Evolutionary conservation across 1,140 invertebrate species (phyloP), one percentile per base, ranked within the genome.

Genomic region (Mactra quadrangularis): DNA sequence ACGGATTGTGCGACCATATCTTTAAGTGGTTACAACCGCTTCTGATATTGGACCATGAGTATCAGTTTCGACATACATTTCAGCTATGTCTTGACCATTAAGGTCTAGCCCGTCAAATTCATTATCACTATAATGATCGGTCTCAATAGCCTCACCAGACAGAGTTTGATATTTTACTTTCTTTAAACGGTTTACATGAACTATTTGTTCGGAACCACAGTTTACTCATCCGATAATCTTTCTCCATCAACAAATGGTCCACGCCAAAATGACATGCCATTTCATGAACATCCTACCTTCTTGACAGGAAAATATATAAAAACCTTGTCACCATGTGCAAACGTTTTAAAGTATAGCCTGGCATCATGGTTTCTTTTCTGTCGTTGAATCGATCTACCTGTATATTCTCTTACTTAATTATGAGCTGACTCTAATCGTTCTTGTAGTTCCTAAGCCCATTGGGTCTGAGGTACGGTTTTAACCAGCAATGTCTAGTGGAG

Each of bases 291-390:
- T 22, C 55, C 72, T 47, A 19, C n/a, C 33, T 75, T 59, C 17
- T 25, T 75, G n/a, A 59, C 57, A 27, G 72, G 70, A 19, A 74
- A 74, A 66, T 59, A 74, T 2, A 77, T 45, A 66, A 50, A 70
- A 2, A 83, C 64, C 22, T 71, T 71, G n/a, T 83, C 72, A 22
- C 47, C 50, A 31, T 19, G 15, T 19, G 33, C n/a, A 71, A 76
- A 83, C 0, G 0, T 47, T n/a, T 55, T 15, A 47, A 22, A 83
- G 17, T 29, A 57, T 4, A 77, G 6, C n/a, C 59, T 59, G 27
- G 1, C 45, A 31, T 83, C 71, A 70, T 83, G 72, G 15, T 70
- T 59, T 17, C 27, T 47, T 53, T 68, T 76, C 33, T 70, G 50
- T 70, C 71, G 31, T 7, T 13, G 19, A 29, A 83, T 75, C 22